phyloP scores from a whole-genome alignment of 2,113 vertebrate species.

The Limanda limanda region DNA sequence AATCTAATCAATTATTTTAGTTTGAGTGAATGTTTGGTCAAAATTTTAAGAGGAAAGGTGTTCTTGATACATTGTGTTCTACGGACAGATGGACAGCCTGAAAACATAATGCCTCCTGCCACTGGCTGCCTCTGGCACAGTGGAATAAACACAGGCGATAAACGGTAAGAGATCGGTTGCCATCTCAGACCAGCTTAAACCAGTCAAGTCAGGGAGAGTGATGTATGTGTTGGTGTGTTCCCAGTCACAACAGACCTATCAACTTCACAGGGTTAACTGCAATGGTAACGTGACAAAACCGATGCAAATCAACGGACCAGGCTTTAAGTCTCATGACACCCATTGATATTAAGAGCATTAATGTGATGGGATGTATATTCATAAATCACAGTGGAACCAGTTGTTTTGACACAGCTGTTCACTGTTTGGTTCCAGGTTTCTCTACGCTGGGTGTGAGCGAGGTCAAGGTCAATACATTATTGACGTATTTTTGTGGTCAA shows the following conservation, averaged over 20 bases:
- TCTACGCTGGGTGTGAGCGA: not conserved
- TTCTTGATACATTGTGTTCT: no score
- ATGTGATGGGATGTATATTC: not conserved
- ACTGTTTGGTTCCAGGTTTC: not conserved
- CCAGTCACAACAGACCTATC: not conserved
- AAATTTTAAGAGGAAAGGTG: no score
- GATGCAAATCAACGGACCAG: not conserved
- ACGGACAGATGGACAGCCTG: no score
- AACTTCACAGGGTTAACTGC: not conserved
- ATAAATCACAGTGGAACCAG: not conserved
- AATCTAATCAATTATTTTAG: no score
- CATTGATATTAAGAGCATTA: not conserved
- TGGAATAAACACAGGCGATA: no score
- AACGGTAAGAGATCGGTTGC: not conserved
- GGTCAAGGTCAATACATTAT: conserved; percentile 42
- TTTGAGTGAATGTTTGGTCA: no score
- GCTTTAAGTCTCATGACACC: not conserved
- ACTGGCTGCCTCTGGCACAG: no score
- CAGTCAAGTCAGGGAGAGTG: not conserved
- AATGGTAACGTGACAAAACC: not conserved
- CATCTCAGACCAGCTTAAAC: not conserved
- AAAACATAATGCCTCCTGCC: no score
- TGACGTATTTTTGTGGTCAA: conserved; percentile 69
- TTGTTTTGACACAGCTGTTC: not conserved
- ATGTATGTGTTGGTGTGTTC: not conserved